A percentile compares a stretch with the other conserved stretches of the same genome.
phyloP scores from a whole-genome alignment of 1,140 invertebrate species.

The fruit fly (Drosophila melanogaster) region Release_6_plus_ISO1_MT NT_033777.3:28369501-28370000 shows the following conservation, averaged over 20 bases:
- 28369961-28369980: constrained; percentile 36
- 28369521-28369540: constrained; percentile 60
- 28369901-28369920: constrained; percentile 46
- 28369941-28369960: constrained; percentile 42
- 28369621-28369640: constrained; percentile 39
- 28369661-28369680: constrained; percentile 17
- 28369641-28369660: constrained; percentile 38
- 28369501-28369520: constrained; percentile 29
- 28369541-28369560: constrained; percentile 54
- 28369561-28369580: constrained; percentile 8
- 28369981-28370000: constrained; percentile 44
- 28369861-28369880: constrained; percentile 63
- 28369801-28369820: constrained; percentile 68
- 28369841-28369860: constrained; percentile 71
- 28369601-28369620: background rate
- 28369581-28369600: background rate
- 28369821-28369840: constrained; percentile 45
- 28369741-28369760: constrained; percentile 46
- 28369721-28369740: constrained; percentile 41
- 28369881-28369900: constrained; percentile 36
- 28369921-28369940: constrained; percentile 34
- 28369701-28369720: constrained; percentile 55
- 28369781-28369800: constrained; percentile 67
- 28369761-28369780: constrained; percentile 33
- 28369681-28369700: constrained; percentile 32